These are phyloP conservation scores for Petrolisthes manimaculis DNA, from an alignment of 2,888 invertebrate species.

Conservation along the genomic window DNA sequence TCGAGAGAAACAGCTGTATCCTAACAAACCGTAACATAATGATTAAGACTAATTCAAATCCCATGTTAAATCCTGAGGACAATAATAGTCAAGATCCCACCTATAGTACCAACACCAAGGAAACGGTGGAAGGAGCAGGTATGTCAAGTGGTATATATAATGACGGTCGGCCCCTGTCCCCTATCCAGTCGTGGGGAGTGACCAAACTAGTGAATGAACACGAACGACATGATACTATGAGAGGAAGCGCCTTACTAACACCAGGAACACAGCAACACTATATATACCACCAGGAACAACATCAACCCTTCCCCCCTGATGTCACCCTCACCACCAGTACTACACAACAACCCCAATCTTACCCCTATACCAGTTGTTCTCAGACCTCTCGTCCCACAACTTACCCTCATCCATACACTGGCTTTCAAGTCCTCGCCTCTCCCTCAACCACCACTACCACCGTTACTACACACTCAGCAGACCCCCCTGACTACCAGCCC, in stretches of 20 bases:
- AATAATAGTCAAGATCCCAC: slow-evolving; percentile 58
- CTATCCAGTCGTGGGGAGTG: slow-evolving; percentile 65
- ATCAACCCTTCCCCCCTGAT: neutral
- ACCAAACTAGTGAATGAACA: slow-evolving; percentile 63
- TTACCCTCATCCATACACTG: slow-evolving; percentile 49
- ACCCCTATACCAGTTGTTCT: too few relatives aligned
- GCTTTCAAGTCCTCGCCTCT: slow-evolving; percentile 54
- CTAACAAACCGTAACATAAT: slow-evolving; percentile 48
- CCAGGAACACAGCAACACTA: slow-evolving; percentile 8
- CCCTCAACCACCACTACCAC: too few relatives aligned
- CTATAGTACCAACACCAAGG: slow-evolving; percentile 35
- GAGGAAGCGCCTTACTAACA: slow-evolving; percentile 53
- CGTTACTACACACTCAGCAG: slow-evolving; percentile 54
- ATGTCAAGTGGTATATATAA: slow-evolving; percentile 40
- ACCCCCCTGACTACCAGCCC: slow-evolving; percentile 62
- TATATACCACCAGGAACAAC: slow-evolving; percentile 28
- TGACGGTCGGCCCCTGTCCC: slow-evolving; percentile 59
- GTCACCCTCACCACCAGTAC: slow-evolving; percentile 28
- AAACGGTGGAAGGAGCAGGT: slow-evolving; percentile 39
- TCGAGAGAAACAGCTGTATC: too few relatives aligned
- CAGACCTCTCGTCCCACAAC: too few relatives aligned
- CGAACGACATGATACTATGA: slow-evolving; percentile 64
- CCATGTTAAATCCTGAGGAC: slow-evolving; percentile 43
- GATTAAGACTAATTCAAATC: slow-evolving; percentile 62
- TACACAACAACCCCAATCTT: too few relatives aligned